Percentiles rank a stretch among this genome's conserved stretches.
Conservation (phyloP, 2,888 invertebrate genomes). For the Andrena minutula region DNA sequence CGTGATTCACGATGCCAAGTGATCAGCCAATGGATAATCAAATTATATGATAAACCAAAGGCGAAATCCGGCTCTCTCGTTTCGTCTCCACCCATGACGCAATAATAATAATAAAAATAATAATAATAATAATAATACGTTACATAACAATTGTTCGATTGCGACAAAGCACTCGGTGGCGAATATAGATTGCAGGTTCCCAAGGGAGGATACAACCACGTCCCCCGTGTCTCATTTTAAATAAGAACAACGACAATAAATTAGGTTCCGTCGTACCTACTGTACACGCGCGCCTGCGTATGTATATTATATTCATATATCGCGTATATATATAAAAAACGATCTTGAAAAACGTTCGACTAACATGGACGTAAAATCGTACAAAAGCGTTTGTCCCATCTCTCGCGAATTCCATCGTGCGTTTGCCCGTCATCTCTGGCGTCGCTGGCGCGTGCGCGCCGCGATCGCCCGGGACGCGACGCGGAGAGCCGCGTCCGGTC, state of each 20-base stretch:
- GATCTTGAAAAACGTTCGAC: constrained; percentile 75
- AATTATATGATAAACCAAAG: constrained; percentile 23
- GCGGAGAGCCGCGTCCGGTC: background rate
- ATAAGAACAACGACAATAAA: constrained; percentile 73
- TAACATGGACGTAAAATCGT: constrained; percentile 81
- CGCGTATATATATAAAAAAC: constrained; percentile 71
- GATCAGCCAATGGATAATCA: constrained; percentile 11
- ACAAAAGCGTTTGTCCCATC: constrained; percentile 76
- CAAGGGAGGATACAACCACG: constrained; percentile 15
- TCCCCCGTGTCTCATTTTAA: constrained; percentile 48
- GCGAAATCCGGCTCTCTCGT: constrained; percentile 19
- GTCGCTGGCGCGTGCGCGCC: constrained; percentile 18
- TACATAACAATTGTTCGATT: constrained; percentile 57
- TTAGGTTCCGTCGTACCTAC: constrained; percentile 64
- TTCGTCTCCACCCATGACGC: constrained; percentile 3
- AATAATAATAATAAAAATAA: constrained; percentile 19
- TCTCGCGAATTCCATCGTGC: constrained; percentile 35
- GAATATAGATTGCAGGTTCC: constrained; percentile 50
- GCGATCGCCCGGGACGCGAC: constrained; percentile 20
- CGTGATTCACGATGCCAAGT: background rate
- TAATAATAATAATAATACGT: constrained; percentile 45
- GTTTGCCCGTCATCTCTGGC: constrained; percentile 27
- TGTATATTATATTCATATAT: constrained; percentile 44
- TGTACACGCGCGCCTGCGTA: constrained; percentile 55
- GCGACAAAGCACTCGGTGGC: constrained; percentile 49